Base-by-base conservation (phyloP, 2,113 vertebrate genomes). In the Benitochromis conjunctus region DNA sequence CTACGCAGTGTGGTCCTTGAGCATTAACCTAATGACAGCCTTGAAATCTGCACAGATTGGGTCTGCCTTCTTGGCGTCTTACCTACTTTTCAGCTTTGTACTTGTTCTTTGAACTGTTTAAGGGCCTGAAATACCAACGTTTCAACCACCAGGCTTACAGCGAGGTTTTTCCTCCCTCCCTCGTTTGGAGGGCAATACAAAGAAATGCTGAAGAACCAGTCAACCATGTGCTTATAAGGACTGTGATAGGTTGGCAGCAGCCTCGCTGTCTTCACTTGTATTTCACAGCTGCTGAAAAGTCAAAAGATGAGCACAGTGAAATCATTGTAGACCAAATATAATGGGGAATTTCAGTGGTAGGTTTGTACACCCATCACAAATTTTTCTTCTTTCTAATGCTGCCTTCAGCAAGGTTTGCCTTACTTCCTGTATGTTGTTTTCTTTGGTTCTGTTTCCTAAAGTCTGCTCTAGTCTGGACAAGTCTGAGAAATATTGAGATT, bases 151-250 rank as follows among this genome's bases (percentile, higher is more conserved):
- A n/a, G 64, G 48, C 48, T 87, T 81, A 85, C 71, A 86, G 19
- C 29, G 2, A 80, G 76, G 80, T 29, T 77, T 92, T 79, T 88
- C 85, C 43, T 19, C 48, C 66, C 9, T 9, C 81, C 80, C 12
- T 31, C 46, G 36, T 86, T 86, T 83, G 66, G 87, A 89, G 81
- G 57, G 66, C 90, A 83, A 89, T 54, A n/a, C 54, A 54, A 26
- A 54, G 31, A 87, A 94, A 95, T 94, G 91, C 77, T 91, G 93
- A 89, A 81, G 85, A 95, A 95, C 94, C 89, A 91, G 92, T 95
- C 77, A 79, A 88, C 74, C 29, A 55, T 82, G 88, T 13, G 77
- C 62, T 36, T 83, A n/a, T 58, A 81, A 38, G 46, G 26, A 71
- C 81, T 76, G 80, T 48, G 80, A 56, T 82, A 83, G 62, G 38